Conservation (phyloP, 2,113 vertebrate genomes). For the Tachysurus vachellii region DNA sequence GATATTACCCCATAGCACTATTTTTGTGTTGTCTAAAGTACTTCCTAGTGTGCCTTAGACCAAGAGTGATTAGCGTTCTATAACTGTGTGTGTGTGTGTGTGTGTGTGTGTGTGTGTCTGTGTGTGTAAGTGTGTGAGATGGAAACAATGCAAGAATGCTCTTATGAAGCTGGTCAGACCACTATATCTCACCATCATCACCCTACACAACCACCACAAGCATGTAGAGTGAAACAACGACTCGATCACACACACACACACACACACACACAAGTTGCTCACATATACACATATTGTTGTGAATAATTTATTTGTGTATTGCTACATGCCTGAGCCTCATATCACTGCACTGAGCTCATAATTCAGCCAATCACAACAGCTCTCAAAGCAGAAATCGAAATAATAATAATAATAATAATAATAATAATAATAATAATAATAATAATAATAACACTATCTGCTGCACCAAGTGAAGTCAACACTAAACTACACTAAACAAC, state of each 20-base stretch:
- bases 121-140: background rate
- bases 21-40: background rate
- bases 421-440: too few relatives aligned
- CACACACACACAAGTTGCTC: background rate
- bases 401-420: background rate
- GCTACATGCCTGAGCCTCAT: background rate
- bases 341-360: too few relatives aligned
- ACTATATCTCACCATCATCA: background rate
- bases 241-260: background rate
- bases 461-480: too few relatives aligned
- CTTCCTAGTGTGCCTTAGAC: background rate
- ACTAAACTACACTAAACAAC: too few relatives aligned
- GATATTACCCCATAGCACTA: background rate
- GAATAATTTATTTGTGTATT: too few relatives aligned
- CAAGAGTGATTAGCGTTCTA: background rate
- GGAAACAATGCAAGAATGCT: background rate
- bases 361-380: background rate
- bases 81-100: background rate
- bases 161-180: background rate
- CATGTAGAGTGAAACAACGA: background rate
- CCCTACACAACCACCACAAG: background rate
- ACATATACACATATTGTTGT: background rate
- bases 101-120: background rate
- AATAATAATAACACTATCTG: background rate
- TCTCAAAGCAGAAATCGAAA: background rate